phyloP scores from a whole-genome alignment of 2,888 invertebrate genomes.

The Hemithea aestivaria region DNA sequence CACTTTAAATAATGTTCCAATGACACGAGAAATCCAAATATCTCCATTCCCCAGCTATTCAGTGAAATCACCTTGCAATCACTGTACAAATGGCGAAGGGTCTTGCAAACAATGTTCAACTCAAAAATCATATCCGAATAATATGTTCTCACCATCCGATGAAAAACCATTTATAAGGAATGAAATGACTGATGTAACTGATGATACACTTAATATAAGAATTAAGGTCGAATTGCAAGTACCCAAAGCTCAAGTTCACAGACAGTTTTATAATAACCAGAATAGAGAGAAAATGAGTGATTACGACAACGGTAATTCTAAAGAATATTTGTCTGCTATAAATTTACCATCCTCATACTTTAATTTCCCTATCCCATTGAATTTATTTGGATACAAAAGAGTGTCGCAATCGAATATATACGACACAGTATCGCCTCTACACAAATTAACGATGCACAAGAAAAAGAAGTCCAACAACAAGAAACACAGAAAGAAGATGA shows the following conservation, averaged over 20 bases:
- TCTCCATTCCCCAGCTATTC: conserved; percentile 29
- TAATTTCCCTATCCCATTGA: conserved; percentile 53
- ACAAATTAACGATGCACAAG: conserved; percentile 61
- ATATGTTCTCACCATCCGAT: conserved; percentile 23
- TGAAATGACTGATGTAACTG: conserved; percentile 13
- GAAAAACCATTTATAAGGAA: conserved; percentile 23
- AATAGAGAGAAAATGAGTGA: conserved; percentile 20
- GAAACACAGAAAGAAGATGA: conserved; percentile 58
- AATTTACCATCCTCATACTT: conserved; percentile 52
- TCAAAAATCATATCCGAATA: conserved; percentile 17
- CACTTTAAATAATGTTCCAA: conserved; percentile 30
- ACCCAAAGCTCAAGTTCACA: conserved; percentile 40
- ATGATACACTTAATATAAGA: conserved; percentile 50
- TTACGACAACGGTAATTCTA: conserved; percentile 37
- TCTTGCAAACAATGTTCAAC: conserved; percentile 57
- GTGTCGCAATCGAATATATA: conserved; percentile 34
- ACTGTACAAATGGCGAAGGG: conserved; percentile 48
- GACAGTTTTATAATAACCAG: conserved; percentile 10
- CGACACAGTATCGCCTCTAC: conserved; percentile 33
- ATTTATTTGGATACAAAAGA: conserved; percentile 47
- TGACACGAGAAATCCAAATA: conserved; percentile 33
- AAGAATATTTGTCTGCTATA: conserved; percentile 40
- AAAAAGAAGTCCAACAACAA: conserved; percentile 63
- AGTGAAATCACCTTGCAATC: conserved; percentile 45
- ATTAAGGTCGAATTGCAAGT: conserved; percentile 64